phyloP scores from a whole-genome alignment of 2,888 invertebrate genomes.

The Thecophora atra region DNA sequence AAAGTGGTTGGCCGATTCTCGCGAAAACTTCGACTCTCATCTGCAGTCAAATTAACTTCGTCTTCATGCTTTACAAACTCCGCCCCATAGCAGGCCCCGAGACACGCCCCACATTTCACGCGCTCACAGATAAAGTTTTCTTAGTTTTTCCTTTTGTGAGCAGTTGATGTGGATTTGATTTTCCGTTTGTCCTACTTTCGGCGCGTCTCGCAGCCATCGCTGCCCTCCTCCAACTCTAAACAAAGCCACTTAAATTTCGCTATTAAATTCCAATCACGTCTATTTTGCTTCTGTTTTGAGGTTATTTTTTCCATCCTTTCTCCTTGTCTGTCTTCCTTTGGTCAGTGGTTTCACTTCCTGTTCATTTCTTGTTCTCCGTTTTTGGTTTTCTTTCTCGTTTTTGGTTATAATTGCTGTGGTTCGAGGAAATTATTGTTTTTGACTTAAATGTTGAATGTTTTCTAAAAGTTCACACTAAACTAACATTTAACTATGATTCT shows the following conservation, averaged over 20 bases:
- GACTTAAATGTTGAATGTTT: conserved; percentile 43
- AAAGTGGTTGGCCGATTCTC: conserved; percentile 51
- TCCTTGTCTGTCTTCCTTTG: not conserved
- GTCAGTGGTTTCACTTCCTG: not conserved
- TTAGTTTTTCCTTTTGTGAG: conserved; percentile 22
- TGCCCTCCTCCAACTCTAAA: not conserved
- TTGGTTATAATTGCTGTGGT: not conserved
- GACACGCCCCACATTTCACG: too few relatives aligned
- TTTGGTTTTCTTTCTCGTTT: conserved; percentile 5
- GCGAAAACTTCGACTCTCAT: not conserved
- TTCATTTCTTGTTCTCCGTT: conserved; percentile 1
- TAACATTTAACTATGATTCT: conserved; percentile 45
- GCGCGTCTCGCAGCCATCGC: not conserved
- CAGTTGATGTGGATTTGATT: conserved; percentile 57
- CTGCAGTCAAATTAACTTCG: not conserved
- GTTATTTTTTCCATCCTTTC: not conserved
- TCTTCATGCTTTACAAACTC: not conserved
- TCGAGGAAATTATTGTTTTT: conserved; percentile 40
- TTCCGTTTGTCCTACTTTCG: conserved; percentile 40
- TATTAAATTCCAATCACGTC: conserved; percentile 59
- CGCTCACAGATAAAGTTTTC: too few relatives aligned
- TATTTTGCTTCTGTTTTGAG: not conserved
- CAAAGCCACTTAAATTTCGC: conserved; percentile 54
- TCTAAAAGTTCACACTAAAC: conserved; percentile 41
- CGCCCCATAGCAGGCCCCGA: not conserved